Evolutionary conservation across 2,797 vertebrate species (phyloP).

Genomic region (Austrolebias charrua): DNA sequence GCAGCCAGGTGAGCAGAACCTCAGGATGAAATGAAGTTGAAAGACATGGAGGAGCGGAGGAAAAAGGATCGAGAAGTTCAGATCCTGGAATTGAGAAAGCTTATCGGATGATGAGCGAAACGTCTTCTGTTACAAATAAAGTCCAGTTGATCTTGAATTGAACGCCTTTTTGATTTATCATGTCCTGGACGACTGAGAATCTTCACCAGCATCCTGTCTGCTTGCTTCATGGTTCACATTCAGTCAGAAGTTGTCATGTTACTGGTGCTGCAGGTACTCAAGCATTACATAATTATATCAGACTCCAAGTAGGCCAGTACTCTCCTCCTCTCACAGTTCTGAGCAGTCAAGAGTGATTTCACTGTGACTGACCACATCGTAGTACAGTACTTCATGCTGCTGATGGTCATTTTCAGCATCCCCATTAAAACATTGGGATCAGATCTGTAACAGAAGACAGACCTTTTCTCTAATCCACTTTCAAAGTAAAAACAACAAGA

Average conservation of each 20-base stretch:
- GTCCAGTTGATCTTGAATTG: too few relatives aligned
- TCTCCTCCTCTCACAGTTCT: slow-evolving; percentile 58
- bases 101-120: too few relatives aligned
- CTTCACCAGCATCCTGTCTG: too few relatives aligned
- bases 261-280: slow-evolving; percentile 71
- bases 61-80: slow-evolving; percentile 40
- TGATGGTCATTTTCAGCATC: slow-evolving; percentile 36
- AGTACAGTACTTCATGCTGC: slow-evolving; percentile 39
- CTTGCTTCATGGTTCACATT: slow-evolving; percentile 38
- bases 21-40: slow-evolving; percentile 43
- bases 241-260: slow-evolving; percentile 66
- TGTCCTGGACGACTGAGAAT: too few relatives aligned
- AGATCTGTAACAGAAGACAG: slow-evolving; percentile 16
- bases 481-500: slow-evolving; percentile 20
- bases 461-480: slow-evolving; percentile 18
- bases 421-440: slow-evolving; percentile 11
- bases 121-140: too few relatives aligned
- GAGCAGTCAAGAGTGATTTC: slow-evolving; percentile 53
- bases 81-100: too few relatives aligned
- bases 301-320: slow-evolving; percentile 68
- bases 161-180: too few relatives aligned
- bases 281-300: slow-evolving; percentile 72
- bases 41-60: neutral
- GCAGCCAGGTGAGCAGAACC: slow-evolving; percentile 25
- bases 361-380: slow-evolving; percentile 53